Base-by-base conservation (phyloP, 2,888 invertebrate species). In the Drosophila imparisetae region DNA sequence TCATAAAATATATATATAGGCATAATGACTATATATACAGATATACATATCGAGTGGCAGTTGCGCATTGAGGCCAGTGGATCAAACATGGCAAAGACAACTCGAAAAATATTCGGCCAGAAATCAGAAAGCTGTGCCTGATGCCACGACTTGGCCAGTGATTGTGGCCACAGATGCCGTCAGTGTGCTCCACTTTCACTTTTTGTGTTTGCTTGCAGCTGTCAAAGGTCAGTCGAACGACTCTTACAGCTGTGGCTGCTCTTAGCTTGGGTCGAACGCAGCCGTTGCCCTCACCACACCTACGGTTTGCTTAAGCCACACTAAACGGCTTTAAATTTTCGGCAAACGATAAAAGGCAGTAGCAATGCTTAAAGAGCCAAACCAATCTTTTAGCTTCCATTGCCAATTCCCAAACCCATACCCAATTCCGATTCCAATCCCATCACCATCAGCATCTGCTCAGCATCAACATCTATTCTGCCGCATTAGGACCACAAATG, bases 51-150 rank as follows among this genome's bases (percentile, higher is more conserved):
- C 30, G 57, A 36, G 53, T 48, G 65, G 21, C 64, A 55, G 21
- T 36, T 53, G 64, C 42, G 50, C 75, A 83, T 89, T 78, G 57
- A 68, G 85, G 85, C 89, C 85, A 85, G 84, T 85, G 74, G 85
- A 85, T 89, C 89, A 85, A 71, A 88, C 81, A 75, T 73, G 61
- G 75, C 86, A 81, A 79, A 86, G 81, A 83, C 75, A 80, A 71
- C 73, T 71, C 15, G 2, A 4, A 68, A 83, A 89, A 69, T 64
- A 59, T 49, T 49, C 34, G 48, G 40, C 38, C 42, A 34, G 10
- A 63, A 48, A 36, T 21, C 53, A 58, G 58, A 49, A 52, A 29
- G 10, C 27, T 29, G 21, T 30, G 63, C 30, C 49, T 30, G 60
- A 21, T 30, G 59, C 48, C 48, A 6, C 36, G 38, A 30, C 36